Conservation (phyloP, 2,797 vertebrate species). For the Saxicola maurus region DNA sequence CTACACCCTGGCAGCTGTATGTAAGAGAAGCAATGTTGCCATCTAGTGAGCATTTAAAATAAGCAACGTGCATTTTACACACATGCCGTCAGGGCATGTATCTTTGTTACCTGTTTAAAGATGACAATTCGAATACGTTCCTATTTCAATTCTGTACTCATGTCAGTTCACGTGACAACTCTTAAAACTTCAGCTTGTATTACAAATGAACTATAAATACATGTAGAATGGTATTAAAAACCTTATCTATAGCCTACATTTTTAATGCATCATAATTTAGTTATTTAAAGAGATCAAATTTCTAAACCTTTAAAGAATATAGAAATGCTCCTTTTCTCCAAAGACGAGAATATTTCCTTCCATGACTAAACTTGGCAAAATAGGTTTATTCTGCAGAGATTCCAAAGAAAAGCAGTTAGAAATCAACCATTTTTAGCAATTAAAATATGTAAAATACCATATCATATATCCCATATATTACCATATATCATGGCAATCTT, state of each 20-base stretch:
- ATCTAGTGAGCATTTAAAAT: conserved; percentile 48
- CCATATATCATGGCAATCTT: neutral
- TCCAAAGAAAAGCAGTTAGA: neutral
- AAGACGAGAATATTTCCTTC: neutral
- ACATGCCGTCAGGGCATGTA: neutral
- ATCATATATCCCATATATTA: neutral
- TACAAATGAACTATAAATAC: neutral
- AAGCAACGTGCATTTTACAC: neutral
- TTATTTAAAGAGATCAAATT: neutral
- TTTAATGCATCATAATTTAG: neutral
- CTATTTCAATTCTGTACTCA: neutral
- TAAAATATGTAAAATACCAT: neutral
- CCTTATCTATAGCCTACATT: neutral
- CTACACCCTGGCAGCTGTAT: neutral
- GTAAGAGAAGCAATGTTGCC: conserved; percentile 47
- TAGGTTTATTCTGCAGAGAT: neutral
- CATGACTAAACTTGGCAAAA: neutral
- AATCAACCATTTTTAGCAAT: neutral
- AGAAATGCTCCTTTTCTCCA: neutral
- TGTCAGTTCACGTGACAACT: neutral
- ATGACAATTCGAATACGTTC: neutral
- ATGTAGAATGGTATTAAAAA: neutral
- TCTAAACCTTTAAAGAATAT: neutral
- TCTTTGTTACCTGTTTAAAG: neutral
- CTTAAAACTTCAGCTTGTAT: neutral